A percentile compares a stretch with the other conserved stretches of the same genome.
Conservation (phyloP, 2,797 vertebrate species). For the Helostoma temminkii region DNA sequence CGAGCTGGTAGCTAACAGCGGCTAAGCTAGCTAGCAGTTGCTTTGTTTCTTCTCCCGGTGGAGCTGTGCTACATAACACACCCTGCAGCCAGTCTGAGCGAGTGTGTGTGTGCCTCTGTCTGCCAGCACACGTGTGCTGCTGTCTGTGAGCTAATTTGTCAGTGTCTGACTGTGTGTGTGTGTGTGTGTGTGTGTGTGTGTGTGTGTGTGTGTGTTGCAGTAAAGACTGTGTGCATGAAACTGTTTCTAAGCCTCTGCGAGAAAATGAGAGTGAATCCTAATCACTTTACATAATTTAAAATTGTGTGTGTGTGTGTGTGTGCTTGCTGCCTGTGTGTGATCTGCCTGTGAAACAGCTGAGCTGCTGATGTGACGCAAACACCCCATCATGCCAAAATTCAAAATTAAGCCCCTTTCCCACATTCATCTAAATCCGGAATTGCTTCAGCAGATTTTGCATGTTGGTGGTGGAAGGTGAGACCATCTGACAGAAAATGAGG, state of each 20-base stretch:
- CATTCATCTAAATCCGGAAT: not conserved
- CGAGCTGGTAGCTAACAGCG: conserved; percentile 62
- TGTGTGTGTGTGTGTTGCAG: conserved; percentile 16
- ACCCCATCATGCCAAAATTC: conserved; percentile 15
- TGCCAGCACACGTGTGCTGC: conserved; percentile 49
- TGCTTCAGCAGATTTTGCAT: not conserved
- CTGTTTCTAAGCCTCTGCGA: conserved; percentile 36
- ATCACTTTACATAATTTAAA: conserved; percentile 68
- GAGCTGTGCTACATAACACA: conserved; percentile 85
- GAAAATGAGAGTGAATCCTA: conserved; percentile 50
- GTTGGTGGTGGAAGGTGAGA: not conserved
- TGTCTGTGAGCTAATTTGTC: conserved; percentile 53
- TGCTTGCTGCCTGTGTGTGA: not conserved
- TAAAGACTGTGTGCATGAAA: conserved; percentile 8
- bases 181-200: conserved; percentile 27
- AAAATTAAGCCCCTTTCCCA: conserved; percentile 14
- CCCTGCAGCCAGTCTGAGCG: conserved; percentile 73
- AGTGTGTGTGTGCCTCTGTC: conserved; percentile 30
- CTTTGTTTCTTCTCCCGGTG: conserved; percentile 78
- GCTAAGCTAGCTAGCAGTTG: conserved; percentile 70
- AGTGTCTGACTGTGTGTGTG: conserved; percentile 37
- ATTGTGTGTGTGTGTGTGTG: not conserved
- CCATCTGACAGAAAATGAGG: not conserved
- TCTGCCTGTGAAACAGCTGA: conserved; percentile 52
- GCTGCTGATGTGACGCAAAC: conserved; percentile 46